Conservation (phyloP, 2,113 vertebrate species). For the Arenaria interpres region DNA sequence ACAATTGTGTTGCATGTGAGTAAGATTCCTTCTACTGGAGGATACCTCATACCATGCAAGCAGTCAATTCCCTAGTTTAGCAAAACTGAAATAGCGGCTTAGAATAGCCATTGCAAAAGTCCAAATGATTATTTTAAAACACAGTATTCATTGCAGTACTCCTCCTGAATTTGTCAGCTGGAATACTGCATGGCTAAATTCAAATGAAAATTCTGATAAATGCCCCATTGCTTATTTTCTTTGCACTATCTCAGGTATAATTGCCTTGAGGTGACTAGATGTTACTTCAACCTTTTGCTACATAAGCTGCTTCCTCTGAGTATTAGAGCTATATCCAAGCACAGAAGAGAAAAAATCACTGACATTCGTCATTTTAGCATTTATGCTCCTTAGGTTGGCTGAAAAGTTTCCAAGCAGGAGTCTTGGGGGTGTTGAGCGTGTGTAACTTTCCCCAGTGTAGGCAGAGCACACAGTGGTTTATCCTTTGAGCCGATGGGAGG, state of each 20-base stretch:
- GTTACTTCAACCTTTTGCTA: constrained; percentile 18
- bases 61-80: neutral
- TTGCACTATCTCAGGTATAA: neutral
- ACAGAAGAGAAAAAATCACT: constrained; percentile 35
- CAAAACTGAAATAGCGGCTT: neutral
- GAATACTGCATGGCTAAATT: neutral
- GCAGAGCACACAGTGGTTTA: neutral
- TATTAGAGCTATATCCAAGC: neutral
- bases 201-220: constrained; percentile 26
- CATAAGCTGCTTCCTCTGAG: constrained; percentile 4
- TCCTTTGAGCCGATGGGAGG: neutral
- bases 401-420: neutral
- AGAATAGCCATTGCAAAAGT: neutral
- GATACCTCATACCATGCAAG: neutral
- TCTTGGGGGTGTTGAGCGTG: neutral
- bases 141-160: neutral
- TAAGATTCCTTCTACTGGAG: neutral
- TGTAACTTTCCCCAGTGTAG: neutral
- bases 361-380: constrained; percentile 59
- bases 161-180: neutral
- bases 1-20: neutral
- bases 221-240: neutral
- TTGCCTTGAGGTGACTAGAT: constrained; percentile 49
- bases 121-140: neutral
- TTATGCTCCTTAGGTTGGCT: constrained; percentile 2